Evolutionary conservation across 1,140 invertebrate genomes (phyloP), one percentile per base, ranked within the genome.

Genomic region (Zaprionus inermis): DNA sequence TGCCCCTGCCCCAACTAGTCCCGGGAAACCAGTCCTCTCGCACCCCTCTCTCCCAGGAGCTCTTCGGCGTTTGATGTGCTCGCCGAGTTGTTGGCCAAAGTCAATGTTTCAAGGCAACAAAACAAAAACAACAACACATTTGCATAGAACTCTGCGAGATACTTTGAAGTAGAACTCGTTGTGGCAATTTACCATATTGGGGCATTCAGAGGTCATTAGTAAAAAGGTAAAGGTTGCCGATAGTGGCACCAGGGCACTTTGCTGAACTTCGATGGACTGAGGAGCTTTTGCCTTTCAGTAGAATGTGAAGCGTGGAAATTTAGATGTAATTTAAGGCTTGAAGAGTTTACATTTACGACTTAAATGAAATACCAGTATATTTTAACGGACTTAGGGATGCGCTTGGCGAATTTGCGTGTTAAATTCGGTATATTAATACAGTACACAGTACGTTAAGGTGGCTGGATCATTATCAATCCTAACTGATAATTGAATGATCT

Each of bases 41-140:
- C 18, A 1, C 14, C 12, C 32, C 51, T 14, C 18, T 5, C 32
- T 24, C 55, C 10, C n/a, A 11, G 1, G 32, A 60, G 44, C 36
- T 22, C 44, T 49, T 18, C 44, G 12, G 44, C 41, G 38, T 61
- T 70, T 75, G 54, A 75, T 64, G 59, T 75, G 30, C 18, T 61
- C 32, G 55, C 16, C 36, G 30, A 28, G 24, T 51, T 60, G 34
- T 51, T 60, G 14, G 46, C 65, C 57, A 61, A 68, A 72, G 70
- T 64, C 70, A 67, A 28, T 57, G 58, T 56, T 74, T 63, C 58
- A 69, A 69, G 66, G 58, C 58, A 57, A 57, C 57, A 18, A 22
- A 22, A 44, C 38, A 59, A 30, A 4, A 49, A 49, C 16, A 46
- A 20, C 44, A 65, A 28, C 28, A n/a, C 30, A 58, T 58, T 57